Conservation (phyloP, 2,888 invertebrate species). For the Uloborus plumipes region DNA sequence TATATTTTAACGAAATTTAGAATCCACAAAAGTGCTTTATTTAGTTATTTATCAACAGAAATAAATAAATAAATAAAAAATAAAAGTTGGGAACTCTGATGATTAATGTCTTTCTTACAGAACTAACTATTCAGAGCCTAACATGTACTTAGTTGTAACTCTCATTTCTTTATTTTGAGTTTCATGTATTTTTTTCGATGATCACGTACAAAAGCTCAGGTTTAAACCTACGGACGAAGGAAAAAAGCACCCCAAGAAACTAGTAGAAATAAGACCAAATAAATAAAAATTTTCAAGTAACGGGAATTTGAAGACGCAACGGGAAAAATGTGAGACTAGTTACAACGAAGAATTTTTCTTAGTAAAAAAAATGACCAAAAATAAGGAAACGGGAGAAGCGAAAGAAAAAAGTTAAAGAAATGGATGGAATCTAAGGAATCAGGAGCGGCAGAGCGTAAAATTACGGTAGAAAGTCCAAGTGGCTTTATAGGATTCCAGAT, state of each 20-base stretch:
- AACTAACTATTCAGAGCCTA: no score
- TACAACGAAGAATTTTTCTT: conserved; percentile 20
- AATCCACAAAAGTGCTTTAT: no score
- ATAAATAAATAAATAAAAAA: no score
- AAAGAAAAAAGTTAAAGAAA: conserved; percentile 42
- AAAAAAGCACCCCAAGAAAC: conserved; percentile 13
- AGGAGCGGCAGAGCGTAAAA: conserved; percentile 54
- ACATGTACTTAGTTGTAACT: no score
- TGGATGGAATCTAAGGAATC: conserved; percentile 47
- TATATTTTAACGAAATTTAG: no score
- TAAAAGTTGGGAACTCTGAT: no score
- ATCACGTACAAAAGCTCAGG: no score
- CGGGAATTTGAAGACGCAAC: conserved; percentile 26
- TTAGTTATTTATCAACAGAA: no score
- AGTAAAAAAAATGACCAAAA: conserved; percentile 24
- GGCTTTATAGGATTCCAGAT: conserved; percentile 60
- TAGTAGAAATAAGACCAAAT: conserved; percentile 20
- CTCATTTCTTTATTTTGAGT: no score
- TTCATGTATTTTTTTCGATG: no score
- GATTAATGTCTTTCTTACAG: no score
- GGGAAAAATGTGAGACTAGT: conserved; percentile 38
- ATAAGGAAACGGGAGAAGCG: conserved; percentile 17
- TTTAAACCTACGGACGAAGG: not conserved
- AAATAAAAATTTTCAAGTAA: conserved; percentile 27
- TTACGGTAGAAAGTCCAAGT: conserved; percentile 57